Conservation (phyloP, 2,113 vertebrate species). For the Otocyon megalotis region DNA sequence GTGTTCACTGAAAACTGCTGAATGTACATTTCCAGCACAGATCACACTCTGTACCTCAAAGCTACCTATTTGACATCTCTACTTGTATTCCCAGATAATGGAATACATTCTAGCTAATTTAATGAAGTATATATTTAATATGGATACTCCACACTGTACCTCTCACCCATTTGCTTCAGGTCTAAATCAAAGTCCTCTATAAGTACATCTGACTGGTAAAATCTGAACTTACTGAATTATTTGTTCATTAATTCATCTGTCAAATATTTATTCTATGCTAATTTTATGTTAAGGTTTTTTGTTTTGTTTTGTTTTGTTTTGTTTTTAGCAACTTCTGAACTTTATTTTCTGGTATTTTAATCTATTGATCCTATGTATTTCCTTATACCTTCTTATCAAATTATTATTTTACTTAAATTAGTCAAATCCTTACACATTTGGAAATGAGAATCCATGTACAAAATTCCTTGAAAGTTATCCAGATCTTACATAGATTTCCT, state of each 20-base stretch:
- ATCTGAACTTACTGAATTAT: neutral
- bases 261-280: neutral
- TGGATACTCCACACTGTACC: no score
- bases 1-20: neutral
- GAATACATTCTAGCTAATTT: neutral
- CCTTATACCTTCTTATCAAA: neutral
- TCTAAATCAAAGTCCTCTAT: neutral
- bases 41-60: neutral
- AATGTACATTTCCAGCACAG: neutral
- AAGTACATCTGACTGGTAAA: neutral
- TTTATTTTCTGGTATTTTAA: neutral
- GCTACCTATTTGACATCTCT: neutral
- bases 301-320: neutral
- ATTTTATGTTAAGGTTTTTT: neutral
- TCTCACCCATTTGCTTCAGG: neutral
- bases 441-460: neutral
- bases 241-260: neutral
- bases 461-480: conserved; percentile 8
- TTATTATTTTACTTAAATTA: conserved; percentile 39
- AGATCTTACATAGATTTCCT: neutral
- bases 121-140: neutral
- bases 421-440: neutral
- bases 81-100: neutral
- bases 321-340: neutral
- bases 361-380: neutral